A percentile compares a stretch with the other conserved stretches of the same genome.
phyloP scores from a whole-genome alignment of 1,140 invertebrate genomes.

The Penaeus japonicus region DNA sequence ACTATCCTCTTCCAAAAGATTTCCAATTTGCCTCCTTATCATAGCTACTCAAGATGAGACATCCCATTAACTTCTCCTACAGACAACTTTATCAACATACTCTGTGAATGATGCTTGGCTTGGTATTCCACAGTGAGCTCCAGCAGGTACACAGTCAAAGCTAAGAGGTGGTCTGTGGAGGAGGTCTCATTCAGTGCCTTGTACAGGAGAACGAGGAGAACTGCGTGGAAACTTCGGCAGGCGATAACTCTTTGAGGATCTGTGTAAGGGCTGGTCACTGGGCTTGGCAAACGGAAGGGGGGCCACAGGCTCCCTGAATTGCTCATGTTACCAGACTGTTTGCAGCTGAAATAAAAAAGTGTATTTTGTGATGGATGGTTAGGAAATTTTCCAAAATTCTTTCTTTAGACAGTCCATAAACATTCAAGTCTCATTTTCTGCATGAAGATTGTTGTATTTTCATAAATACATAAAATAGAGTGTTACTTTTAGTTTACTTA shows the following conservation, averaged over 20 bases:
- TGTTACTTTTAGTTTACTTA: slow-evolving; percentile 66
- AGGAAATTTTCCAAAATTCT: slow-evolving; percentile 65
- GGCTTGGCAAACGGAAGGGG: slow-evolving; percentile 54
- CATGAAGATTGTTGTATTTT: neutral
- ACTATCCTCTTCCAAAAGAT: too few relatives aligned
- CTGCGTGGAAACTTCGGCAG: slow-evolving; percentile 52
- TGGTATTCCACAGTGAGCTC: slow-evolving; percentile 78
- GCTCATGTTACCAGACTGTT: slow-evolving; percentile 46
- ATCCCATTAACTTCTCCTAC: too few relatives aligned
- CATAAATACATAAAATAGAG: neutral
- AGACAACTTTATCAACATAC: slow-evolving; percentile 27
- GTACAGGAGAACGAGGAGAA: slow-evolving; percentile 56
- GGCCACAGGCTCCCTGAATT: slow-evolving; percentile 49
- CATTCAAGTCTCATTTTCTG: slow-evolving; percentile 84
- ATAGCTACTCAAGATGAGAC: too few relatives aligned
- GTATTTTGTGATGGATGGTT: neutral
- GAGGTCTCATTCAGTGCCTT: slow-evolving; percentile 56
- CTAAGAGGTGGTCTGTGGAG: slow-evolving; percentile 84
- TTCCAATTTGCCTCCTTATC: too few relatives aligned
- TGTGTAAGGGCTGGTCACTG: slow-evolving; percentile 40
- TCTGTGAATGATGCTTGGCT: slow-evolving; percentile 33
- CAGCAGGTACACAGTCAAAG: slow-evolving; percentile 84
- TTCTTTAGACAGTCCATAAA: slow-evolving; percentile 85
- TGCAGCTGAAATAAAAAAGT: slow-evolving; percentile 26
- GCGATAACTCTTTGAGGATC: slow-evolving; percentile 56